Evolutionary conservation across 2,113 vertebrate genomes (phyloP).

Genomic region (Grus americana): DNA sequence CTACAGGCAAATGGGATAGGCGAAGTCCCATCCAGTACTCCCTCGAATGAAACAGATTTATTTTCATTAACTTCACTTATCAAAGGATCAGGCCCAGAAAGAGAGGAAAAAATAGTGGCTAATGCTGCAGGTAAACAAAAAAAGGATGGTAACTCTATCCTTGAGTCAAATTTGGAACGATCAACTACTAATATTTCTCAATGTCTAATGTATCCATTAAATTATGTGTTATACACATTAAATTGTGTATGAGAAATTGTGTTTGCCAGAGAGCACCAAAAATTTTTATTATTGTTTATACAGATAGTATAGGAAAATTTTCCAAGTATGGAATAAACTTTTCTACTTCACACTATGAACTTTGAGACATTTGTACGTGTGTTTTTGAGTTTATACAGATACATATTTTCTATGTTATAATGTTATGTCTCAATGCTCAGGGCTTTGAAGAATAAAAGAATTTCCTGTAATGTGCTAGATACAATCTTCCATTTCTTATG

Average conservation of each 20-base stretch:
- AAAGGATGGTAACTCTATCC: background rate
- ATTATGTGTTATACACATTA: background rate
- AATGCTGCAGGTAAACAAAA: background rate
- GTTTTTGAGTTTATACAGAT: background rate
- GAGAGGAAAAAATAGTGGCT: background rate
- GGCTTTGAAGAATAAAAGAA: conserved; percentile 35
- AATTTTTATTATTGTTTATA: background rate
- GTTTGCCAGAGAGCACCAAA: background rate
- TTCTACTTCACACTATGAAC: background rate
- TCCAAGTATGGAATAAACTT: background rate
- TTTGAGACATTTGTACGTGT: background rate
- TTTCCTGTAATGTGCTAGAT: conserved; percentile 32
- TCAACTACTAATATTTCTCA: background rate
- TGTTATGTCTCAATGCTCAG: background rate
- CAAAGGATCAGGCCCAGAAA: background rate
- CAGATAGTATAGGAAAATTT: background rate
- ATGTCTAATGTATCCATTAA: background rate
- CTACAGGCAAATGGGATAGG: background rate
- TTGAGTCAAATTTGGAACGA: background rate
- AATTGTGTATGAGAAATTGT: background rate
- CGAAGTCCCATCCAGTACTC: background rate
- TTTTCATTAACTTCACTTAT: background rate
- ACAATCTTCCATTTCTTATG: conserved; percentile 28
- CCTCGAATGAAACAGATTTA: background rate
- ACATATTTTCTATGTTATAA: conserved; percentile 11